These are phyloP conservation scores for Oxystoma pomonae DNA, from an alignment of 2,888 invertebrate species.

Conservation along the genomic window DNA sequence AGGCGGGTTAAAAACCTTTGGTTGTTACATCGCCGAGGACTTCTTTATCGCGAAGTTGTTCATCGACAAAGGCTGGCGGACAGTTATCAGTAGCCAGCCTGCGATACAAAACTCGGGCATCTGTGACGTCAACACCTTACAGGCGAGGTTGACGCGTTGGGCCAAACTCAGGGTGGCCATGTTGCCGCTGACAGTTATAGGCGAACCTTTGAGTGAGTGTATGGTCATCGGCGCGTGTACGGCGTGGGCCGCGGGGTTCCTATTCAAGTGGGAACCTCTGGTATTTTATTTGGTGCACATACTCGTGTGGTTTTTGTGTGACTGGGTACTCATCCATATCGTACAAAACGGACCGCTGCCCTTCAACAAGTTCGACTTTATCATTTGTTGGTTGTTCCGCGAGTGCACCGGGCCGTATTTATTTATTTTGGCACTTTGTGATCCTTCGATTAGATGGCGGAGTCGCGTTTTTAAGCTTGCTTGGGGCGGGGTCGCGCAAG, in stretches of 20 bases:
- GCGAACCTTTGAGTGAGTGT: conserved; percentile 96
- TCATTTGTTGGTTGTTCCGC: conserved; percentile 91
- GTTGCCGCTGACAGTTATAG: conserved; percentile 84
- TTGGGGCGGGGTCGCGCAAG: conserved; percentile 95
- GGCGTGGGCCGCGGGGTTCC: conserved; percentile 77
- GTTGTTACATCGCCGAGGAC: conserved; percentile 95
- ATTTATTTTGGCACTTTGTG: conserved; percentile 79
- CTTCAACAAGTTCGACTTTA: conserved; percentile 90
- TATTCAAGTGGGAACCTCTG: conserved; percentile 85
- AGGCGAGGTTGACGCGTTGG: conserved; percentile 81
- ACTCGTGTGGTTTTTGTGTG: conserved; percentile 91
- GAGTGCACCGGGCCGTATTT: conserved; percentile 88
- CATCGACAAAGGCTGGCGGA: conserved; percentile 83
- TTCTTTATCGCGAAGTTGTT: conserved; percentile 94
- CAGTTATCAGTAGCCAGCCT: conserved; percentile 87
- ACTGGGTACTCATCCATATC: conserved; percentile 86
- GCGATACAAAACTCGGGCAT: conserved; percentile 94
- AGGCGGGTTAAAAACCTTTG: conserved; percentile 89
- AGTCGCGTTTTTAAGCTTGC: conserved; percentile 84
- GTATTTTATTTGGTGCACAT: conserved; percentile 92
- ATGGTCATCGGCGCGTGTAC: conserved; percentile 88
- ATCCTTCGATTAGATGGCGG: conserved; percentile 91
- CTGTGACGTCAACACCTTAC: conserved; percentile 81
- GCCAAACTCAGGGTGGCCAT: conserved; percentile 93
- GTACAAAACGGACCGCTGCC: conserved; percentile 91